phyloP scores from a whole-genome alignment of 1,140 invertebrate genomes.

The Augochlora pura region DNA sequence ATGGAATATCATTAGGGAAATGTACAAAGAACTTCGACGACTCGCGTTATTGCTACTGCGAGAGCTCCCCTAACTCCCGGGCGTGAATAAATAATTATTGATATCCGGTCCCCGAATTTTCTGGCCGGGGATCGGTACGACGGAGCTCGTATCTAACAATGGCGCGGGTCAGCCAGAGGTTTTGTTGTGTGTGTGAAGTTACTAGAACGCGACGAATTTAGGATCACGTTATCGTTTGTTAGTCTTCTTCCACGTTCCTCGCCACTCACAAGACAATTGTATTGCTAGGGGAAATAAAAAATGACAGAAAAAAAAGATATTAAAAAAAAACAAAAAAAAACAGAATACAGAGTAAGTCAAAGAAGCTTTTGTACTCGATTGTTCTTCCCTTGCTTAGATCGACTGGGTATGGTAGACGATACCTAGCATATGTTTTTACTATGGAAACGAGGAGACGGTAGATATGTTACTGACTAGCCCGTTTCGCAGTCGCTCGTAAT shows the following conservation, averaged over 20 bases:
- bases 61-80: too few species aligned
- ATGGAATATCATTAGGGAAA: neutral
- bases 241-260: slow-evolving; percentile 8
- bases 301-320: neutral
- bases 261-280: neutral
- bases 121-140: neutral
- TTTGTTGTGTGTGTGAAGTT: neutral
- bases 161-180: neutral
- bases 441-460: slow-evolving; percentile 27
- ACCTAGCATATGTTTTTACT: slow-evolving; percentile 13
- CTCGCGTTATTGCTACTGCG: neutral
- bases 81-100: neutral
- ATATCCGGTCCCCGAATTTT: neutral
- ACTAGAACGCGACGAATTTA: slow-evolving; percentile 16
- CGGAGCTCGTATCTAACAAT: neutral
- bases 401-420: slow-evolving; percentile 24
- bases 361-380: slow-evolving; percentile 73
- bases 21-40: neutral
- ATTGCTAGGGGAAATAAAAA: slow-evolving; percentile 49
- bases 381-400: slow-evolving; percentile 66
- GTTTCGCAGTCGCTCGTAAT: slow-evolving; percentile 9
- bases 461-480: neutral
- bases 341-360: slow-evolving; percentile 1
- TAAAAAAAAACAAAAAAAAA: neutral
- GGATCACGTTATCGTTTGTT: slow-evolving; percentile 5